phyloP scores from a whole-genome alignment of 2,888 invertebrate species.

The Ceratothoa steindachneri region DNA sequence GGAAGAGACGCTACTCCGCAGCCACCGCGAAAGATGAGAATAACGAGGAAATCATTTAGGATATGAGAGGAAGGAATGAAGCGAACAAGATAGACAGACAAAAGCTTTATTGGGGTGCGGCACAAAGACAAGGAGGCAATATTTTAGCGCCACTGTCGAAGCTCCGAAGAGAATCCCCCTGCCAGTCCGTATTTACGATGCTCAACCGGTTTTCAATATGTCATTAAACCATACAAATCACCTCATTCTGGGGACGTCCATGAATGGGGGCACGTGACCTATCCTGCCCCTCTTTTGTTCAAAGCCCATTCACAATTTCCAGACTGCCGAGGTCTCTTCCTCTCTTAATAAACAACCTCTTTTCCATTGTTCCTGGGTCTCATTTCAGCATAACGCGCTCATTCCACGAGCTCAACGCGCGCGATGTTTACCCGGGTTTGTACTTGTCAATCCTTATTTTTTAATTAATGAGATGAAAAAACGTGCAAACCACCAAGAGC shows the following conservation, averaged over 20 bases:
- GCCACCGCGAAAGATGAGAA: neutral
- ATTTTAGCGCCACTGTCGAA: no score
- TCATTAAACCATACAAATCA: neutral
- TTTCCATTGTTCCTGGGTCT: no score
- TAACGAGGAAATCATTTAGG: neutral
- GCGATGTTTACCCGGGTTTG: no score
- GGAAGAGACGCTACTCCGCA: neutral
- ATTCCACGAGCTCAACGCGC: no score
- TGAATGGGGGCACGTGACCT: neutral
- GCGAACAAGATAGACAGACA: no score
- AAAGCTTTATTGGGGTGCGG: no score
- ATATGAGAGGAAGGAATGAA: neutral
- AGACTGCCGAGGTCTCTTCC: neutral
- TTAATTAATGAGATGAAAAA: no score
- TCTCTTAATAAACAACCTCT: neutral
- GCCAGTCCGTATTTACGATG: neutral
- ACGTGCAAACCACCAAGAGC: no score
- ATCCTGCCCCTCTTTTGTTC: neutral
- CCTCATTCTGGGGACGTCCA: neutral
- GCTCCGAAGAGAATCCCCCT: no score
- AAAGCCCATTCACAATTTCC: neutral
- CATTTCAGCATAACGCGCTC: no score
- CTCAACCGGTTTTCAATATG: neutral
- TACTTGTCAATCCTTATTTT: no score
- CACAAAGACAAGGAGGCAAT: no score